Evolutionary conservation across 2,888 invertebrate genomes (phyloP).

Genomic region (Gryllus longicercus): DNA sequence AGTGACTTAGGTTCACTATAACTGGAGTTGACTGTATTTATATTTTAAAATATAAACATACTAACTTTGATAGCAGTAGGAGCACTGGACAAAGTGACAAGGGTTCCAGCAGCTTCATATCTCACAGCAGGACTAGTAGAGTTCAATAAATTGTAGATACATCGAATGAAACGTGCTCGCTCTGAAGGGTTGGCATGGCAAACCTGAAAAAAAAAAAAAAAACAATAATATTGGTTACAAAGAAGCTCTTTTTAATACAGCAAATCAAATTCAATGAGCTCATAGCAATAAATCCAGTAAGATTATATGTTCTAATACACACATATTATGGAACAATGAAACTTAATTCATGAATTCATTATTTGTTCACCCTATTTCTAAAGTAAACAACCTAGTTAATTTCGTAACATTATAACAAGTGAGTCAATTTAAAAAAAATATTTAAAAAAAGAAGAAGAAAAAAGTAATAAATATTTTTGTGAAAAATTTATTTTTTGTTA

Average conservation of each 20-base stretch:
- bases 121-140: conserved; percentile 94
- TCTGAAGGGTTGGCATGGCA: conserved; percentile 96
- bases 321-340: no score
- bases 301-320: no score
- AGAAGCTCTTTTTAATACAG: not conserved
- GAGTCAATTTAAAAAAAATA: no score
- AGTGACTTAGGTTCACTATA: no score
- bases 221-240: conserved; percentile 18
- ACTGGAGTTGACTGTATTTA: not conserved
- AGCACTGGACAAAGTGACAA: conserved; percentile 94
- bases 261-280: not conserved
- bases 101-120: conserved; percentile 97
- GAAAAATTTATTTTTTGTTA: no score
- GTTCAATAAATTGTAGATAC: conserved; percentile 95
- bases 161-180: conserved; percentile 93
- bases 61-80: conserved; percentile 90
- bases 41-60: not conserved
- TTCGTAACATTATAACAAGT: no score
- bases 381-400: no score
- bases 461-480: no score
- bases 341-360: no score
- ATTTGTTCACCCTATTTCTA: no score
- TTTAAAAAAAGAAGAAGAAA: no score
- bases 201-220: conserved; percentile 56
- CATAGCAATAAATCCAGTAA: no score